phyloP scores from a whole-genome alignment of 2,113 vertebrate species.

The Nothocercus julius region DNA sequence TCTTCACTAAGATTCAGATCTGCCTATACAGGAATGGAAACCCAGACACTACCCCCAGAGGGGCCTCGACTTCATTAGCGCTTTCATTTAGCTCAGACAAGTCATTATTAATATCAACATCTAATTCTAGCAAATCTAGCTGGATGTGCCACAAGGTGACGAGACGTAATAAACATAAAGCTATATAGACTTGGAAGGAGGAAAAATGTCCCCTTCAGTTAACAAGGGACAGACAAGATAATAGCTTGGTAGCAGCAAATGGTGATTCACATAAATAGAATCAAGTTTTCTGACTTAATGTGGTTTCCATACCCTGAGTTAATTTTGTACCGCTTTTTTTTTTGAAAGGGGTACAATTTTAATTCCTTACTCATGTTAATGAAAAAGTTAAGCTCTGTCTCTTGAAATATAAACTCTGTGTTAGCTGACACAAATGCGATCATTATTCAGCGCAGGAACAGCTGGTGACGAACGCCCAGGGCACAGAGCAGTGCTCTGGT shows the following conservation, averaged over 20 bases:
- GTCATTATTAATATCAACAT: constrained; percentile 63
- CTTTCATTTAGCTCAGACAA: constrained; percentile 55
- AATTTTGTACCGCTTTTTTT: background rate
- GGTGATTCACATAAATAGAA: background rate
- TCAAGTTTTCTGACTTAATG: background rate
- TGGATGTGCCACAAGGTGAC: constrained; percentile 47
- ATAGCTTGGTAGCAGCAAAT: background rate
- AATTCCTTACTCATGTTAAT: constrained; percentile 51
- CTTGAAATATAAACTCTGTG: constrained; percentile 14
- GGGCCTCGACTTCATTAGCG: constrained; percentile 56
- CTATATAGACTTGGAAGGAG: background rate
- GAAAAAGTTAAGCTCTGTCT: constrained; percentile 29
- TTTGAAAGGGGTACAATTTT: background rate
- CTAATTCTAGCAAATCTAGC: constrained; percentile 43
- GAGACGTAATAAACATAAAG: constrained; percentile 48
- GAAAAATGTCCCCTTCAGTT: background rate
- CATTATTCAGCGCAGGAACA: constrained; percentile 13
- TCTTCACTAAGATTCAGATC: constrained; percentile 27
- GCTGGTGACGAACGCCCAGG: background rate
- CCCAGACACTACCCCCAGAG: background rate
- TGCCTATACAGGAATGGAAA: background rate
- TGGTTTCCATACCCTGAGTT: background rate
- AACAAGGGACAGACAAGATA: background rate
- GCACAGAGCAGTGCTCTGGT: background rate
- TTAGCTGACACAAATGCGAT: background rate